Evolutionary conservation across 2,888 invertebrate species (phyloP).

Genomic region (Drosophila borealis): DNA sequence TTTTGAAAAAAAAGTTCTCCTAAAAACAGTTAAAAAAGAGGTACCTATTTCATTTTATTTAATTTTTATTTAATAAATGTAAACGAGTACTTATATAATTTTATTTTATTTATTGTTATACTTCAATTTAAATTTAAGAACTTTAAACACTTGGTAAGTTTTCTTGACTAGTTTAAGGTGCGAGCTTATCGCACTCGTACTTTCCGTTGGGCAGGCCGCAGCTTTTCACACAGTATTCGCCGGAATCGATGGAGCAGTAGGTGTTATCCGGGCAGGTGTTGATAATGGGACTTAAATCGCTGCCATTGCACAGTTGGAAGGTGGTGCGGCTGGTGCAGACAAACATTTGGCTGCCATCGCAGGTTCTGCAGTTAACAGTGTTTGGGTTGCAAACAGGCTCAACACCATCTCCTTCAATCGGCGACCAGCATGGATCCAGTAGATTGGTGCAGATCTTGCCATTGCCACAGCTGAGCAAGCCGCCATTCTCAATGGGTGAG

Average conservation of each 20-base stretch:
- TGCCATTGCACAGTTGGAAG: slow-evolving; percentile 64
- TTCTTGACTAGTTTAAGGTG: slow-evolving; percentile 12
- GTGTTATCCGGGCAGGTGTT: slow-evolving; percentile 55
- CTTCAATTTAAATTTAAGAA: background rate
- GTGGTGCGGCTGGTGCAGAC: slow-evolving; percentile 73
- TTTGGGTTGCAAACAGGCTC: slow-evolving; percentile 33
- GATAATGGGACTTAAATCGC: slow-evolving; percentile 4
- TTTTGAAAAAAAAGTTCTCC: too few relatives aligned
- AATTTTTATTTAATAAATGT: background rate
- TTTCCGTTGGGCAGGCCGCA: slow-evolving; percentile 42
- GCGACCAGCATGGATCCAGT: slow-evolving; percentile 21
- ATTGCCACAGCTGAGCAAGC: slow-evolving; percentile 42
- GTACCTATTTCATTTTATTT: too few relatives aligned
- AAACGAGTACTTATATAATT: background rate
- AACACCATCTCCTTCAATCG: background rate
- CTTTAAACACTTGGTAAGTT: background rate
- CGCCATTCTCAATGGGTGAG: background rate
- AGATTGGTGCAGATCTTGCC: slow-evolving; percentile 59
- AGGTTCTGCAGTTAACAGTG: slow-evolving; percentile 50
- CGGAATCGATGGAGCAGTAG: slow-evolving; percentile 62
- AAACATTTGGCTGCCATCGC: slow-evolving; percentile 57
- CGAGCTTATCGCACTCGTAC: slow-evolving; percentile 58
- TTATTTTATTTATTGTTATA: background rate
- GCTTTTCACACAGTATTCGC: slow-evolving; percentile 60
- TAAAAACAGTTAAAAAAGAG: too few relatives aligned